Percentiles rank a stretch among this genome's conserved stretches.
Evolutionary conservation across 2,797 vertebrate genomes (phyloP).

Genomic region (Allenopithecus nigroviridis): DNA sequence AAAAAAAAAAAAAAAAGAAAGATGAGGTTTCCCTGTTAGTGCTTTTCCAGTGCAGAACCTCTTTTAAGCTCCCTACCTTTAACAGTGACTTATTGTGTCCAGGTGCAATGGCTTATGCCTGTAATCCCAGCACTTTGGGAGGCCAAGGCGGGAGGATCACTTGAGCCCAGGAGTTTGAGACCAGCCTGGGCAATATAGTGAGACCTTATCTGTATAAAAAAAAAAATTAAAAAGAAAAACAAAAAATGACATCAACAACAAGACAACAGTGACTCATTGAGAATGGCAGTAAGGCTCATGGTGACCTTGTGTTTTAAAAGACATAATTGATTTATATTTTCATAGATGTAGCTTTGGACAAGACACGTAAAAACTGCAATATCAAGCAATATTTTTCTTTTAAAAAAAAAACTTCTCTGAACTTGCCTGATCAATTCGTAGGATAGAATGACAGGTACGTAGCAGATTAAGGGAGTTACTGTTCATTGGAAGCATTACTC

Average conservation of each 20-base stretch:
- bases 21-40: background rate
- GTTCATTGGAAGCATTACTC: background rate
- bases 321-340: background rate
- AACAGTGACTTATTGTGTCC: background rate
- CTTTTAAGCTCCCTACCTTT: background rate
- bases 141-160: background rate
- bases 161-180: background rate
- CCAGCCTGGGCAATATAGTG: background rate
- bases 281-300: background rate
- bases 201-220: background rate
- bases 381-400: background rate
- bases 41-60: background rate
- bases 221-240: fast-evolving
- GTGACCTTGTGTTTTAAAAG: background rate
- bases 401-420: background rate
- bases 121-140: background rate
- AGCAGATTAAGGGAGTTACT: background rate
- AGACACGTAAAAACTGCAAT: background rate
- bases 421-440: background rate
- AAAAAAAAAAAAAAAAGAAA: no score
- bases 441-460: background rate
- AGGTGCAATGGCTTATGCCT: background rate
- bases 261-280: background rate
- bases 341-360: background rate
- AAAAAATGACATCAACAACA: no score